Percentiles rank a stretch among this genome's conserved stretches.
phyloP scores from a whole-genome alignment of 2,888 invertebrate species.

The Caenorhabditis sulstoni region DNA sequence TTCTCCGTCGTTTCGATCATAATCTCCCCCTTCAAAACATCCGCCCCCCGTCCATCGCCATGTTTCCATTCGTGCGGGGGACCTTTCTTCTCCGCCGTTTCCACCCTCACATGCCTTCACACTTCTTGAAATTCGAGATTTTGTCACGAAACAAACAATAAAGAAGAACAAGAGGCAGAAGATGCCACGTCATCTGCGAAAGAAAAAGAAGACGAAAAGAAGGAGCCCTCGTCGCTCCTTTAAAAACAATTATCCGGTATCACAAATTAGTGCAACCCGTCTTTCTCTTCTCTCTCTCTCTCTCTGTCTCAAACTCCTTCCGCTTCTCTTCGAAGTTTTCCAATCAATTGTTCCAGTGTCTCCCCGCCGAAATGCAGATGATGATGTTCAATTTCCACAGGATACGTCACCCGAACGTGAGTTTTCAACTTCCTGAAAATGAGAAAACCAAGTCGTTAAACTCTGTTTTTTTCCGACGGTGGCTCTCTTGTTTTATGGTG shows the following conservation, averaged over 20 bases:
- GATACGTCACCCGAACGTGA: constrained; percentile 49
- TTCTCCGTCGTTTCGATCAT: neutral
- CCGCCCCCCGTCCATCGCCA: neutral
- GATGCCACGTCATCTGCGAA: constrained; percentile 17
- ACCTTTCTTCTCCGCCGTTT: constrained; percentile 25
- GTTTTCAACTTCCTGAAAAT: constrained; percentile 24
- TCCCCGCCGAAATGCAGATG: constrained; percentile 35
- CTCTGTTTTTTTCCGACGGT: constrained; percentile 34
- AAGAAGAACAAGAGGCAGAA: constrained; percentile 5
- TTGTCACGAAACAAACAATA: constrained; percentile 30
- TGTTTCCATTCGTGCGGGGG: constrained; percentile 10
- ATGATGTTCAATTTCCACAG: constrained; percentile 56
- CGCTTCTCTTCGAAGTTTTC: neutral
- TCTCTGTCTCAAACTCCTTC: neutral
- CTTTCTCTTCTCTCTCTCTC: neutral
- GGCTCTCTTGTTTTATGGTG: constrained; percentile 12
- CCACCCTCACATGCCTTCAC: constrained; percentile 29
- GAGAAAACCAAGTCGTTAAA: constrained; percentile 31
- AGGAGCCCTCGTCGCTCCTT: neutral
- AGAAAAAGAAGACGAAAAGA: constrained; percentile 10
- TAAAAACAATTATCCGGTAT: constrained; percentile 24
- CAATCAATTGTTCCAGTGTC: neutral
- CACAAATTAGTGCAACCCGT: constrained; percentile 12
- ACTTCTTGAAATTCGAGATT: constrained; percentile 50
- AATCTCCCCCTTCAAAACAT: too few relatives aligned